Base-by-base conservation (phyloP, 2,797 vertebrate genomes). In the Tragelaphus oryx region DNA sequence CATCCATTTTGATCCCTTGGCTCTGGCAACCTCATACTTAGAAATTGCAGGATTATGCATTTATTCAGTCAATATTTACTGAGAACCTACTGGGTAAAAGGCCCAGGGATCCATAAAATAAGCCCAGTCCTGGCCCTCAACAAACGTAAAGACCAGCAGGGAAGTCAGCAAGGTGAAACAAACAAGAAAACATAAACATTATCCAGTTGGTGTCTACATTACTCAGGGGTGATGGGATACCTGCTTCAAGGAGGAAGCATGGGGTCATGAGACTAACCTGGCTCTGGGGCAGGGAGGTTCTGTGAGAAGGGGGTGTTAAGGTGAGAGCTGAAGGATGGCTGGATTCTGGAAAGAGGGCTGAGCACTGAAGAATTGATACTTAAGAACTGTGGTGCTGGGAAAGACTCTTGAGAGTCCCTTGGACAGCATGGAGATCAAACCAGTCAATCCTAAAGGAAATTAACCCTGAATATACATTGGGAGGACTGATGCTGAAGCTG, bases 11-110 rank as follows among this genome's bases (percentile, higher is more conserved):
- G 24, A 26, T 87, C 33, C 22, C 33, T 50, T 50, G 65, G 68
- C 54, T 92, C 37, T 57, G 37, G 57, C 46, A 85, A 13, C 14
- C 41, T 88, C 55, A 22, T 83, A n/a, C 55, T 60, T 80, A 80
- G 88, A 37, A 78, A 55, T 9, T 78, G 6, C 50, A 75, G 46
- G 75, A 57, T 83, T 65, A 74, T 30, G 8, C 10, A 62, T 44
- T 59, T 91, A 46, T 85, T 78, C 28, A 41, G 74, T 86, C 89
- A 79, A 4, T 37, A 82, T 93, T 91, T 68, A 75, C 57, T 20
- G 59, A 94, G 50, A 93, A 30, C 16, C 60, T 76, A 18, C 44
- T 20, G 55, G 87, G 26, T 55, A 24, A 80, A 80, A 75, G 14
- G 65, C 28, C 55, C 75, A 76, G 37, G 9, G 46, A 62, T 83